phyloP scores from a whole-genome alignment of 2,797 vertebrate species.

The Arnoldichthys spilopterus region DNA sequence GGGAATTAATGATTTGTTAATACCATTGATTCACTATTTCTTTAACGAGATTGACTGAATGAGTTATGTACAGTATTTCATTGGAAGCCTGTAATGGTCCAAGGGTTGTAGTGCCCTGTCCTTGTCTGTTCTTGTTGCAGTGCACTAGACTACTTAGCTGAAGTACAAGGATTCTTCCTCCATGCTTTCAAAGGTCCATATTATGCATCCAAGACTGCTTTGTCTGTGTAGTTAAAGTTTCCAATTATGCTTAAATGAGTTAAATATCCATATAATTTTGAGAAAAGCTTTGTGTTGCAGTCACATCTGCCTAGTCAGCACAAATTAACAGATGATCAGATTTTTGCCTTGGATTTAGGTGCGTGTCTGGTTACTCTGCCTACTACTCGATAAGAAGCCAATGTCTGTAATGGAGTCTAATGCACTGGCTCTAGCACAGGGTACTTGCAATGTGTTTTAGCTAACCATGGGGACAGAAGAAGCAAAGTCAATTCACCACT shows the following conservation, averaged over 20 bases:
- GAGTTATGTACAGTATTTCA: constrained; percentile 46
- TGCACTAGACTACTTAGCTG: constrained; percentile 5
- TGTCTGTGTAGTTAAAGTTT: background rate
- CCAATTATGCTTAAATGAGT: background rate
- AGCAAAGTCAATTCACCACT: background rate
- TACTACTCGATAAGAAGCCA: constrained; percentile 21
- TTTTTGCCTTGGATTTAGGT: constrained; percentile 8
- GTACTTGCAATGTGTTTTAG: background rate
- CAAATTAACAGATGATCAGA: constrained; percentile 6
- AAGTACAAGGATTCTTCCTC: background rate
- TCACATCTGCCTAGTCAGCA: constrained; percentile 16
- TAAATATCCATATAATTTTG: background rate
- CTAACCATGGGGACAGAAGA: background rate
- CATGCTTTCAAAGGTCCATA: background rate
- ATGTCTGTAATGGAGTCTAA: constrained; percentile 26
- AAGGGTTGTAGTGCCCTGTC: constrained; percentile 5
- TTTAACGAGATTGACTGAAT: constrained; percentile 50
- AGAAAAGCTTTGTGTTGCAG: background rate
- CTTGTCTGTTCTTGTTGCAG: constrained; percentile 34
- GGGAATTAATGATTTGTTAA: constrained; percentile 63
- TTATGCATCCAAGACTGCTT: too few relatives aligned
- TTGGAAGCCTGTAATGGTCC: constrained; percentile 33
- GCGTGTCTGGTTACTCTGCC: constrained; percentile 5
- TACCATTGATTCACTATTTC: constrained; percentile 55
- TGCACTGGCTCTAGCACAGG: background rate